Evolutionary conservation across 2,888 invertebrate species (phyloP), one percentile per base, ranked within the genome.

Genomic region (Lysandra coridon): DNA sequence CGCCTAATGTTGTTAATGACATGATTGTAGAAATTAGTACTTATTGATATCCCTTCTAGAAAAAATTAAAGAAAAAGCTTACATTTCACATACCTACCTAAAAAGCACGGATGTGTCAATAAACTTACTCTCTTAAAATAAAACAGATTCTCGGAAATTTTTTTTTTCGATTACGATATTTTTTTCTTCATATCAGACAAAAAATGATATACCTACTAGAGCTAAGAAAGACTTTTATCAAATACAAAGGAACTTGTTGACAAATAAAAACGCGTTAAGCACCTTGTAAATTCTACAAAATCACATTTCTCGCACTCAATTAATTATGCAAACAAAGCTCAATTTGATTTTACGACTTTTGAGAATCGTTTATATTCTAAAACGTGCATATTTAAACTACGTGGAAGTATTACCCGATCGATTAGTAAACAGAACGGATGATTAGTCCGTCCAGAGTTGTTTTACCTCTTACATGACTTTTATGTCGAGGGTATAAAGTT

Each of bases 371-470:
- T 23, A 76, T 33, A 76, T 76, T 76, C 76, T 33, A 30, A 40
- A 44, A 33, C 53, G 57, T 76, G 33, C 53, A 53, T 23, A 53
- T 57, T 33, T 76, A 53, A 75, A 75, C 53, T 76, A 76, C 76
- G 76, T 76, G 76, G 57, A 76, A 53, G 57, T 53, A 76, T 76
- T 76, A 62, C 44, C 74, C 44, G 57, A 79, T 79, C 79, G 75
- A 79, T 79, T 79, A 79, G 74, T 79, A 75, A 57, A 79, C 79
- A 79, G 60, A 74, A 75, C 79, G 60, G 57, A 53, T 44, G 49
- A 76, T 53, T 44, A 17, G 57, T 57, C 57, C 17, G 17, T 57
- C 17, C 57, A 4, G 57, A 17, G 57, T 17, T 4, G 3, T 57
- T 57, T 57, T 57, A 57, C 12, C 53, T 57, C 53, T 17, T 57